Base-by-base conservation (phyloP, 2,113 vertebrate species). In the Dipodomys merriami region DNA sequence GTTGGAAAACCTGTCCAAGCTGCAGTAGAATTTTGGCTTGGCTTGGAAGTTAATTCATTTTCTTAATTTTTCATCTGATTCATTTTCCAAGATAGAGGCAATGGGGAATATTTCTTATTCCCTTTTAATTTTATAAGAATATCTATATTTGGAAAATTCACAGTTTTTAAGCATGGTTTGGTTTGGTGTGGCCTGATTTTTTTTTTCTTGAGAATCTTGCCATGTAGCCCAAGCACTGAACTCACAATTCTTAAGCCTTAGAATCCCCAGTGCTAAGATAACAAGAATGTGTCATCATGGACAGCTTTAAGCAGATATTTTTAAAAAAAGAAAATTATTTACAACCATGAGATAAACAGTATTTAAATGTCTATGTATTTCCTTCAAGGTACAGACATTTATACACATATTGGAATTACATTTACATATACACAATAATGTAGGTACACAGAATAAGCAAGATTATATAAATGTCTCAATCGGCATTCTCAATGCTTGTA, bases 91-190 rank as follows among this genome's bases (percentile, higher is more conserved):
- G 27, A 84, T 46, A 62, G 20, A 78, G 8, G n/a, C 64, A 77
- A 76, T 39, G 23, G 65, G 44, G 15, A 78, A 72, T 60, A 33
- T 89, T 72, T 57, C n/a, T 69, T 53, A 7, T 39, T 35, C 23
- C 23, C 16, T 67, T 88, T 78, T 74, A 35, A 77, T 35, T 76
- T 86, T 74, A 68, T 91, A 93, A 86, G 20, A 44, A 69, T 27
- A 39, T 7, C 60, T 73, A 60, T 69, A 33, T 49, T 91, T 65
- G 53, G 83, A 95, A 57, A 57, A 16, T 57, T 57, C 53, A 57
- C 15, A 57, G 53, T 64, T 64, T 64, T 23, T 23, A 64, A 64
- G 22, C 20, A 64, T 20, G 23, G 23, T 64, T 64, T 64, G 62
- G 62, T 64, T 64, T 64, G 20, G 62, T 64, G 1, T 64, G 15